phyloP scores from a whole-genome alignment of 2,797 vertebrate genomes.

The Sebastes trivittatus region DNA sequence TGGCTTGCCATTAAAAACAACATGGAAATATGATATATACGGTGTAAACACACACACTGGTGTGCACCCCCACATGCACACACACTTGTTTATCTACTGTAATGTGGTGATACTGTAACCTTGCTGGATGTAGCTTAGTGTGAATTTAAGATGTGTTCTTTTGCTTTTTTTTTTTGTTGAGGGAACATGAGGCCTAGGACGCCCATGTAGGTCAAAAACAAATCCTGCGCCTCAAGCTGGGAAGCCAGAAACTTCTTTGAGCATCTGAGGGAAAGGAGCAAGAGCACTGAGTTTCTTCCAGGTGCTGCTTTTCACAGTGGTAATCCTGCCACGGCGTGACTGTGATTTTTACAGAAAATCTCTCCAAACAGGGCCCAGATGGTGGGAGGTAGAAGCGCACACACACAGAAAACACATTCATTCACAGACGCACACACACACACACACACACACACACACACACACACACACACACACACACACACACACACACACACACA shows the following conservation, averaged over 20 bases:
- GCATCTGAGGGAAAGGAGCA: slow-evolving; percentile 68
- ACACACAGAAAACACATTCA: slow-evolving; percentile 46
- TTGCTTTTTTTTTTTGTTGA: slow-evolving; percentile 52
- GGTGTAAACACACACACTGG: slow-evolving; percentile 23
- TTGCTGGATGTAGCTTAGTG: slow-evolving; percentile 40
- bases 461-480: slow-evolving; percentile 40
- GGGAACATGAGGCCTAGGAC: slow-evolving; percentile 64
- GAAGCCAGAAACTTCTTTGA: slow-evolving; percentile 76
- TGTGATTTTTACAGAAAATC: slow-evolving; percentile 78
- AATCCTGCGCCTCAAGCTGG: slow-evolving; percentile 76
- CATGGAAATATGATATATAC: slow-evolving; percentile 38
- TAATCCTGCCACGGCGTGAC: slow-evolving; percentile 78
- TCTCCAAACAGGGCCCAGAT: slow-evolving; percentile 77
- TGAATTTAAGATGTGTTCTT: slow-evolving; percentile 63
- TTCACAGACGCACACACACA: slow-evolving; percentile 18
- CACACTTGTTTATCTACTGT: slow-evolving; percentile 45
- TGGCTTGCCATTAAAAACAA: slow-evolving; percentile 44
- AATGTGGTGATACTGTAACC: slow-evolving; percentile 57
- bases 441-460: slow-evolving; percentile 19
- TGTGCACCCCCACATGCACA: slow-evolving; percentile 5
- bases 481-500: slow-evolving; percentile 22
- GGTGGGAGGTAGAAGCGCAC: slow-evolving; percentile 68
- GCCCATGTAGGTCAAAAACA: slow-evolving; percentile 80
- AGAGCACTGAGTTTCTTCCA: slow-evolving; percentile 73
- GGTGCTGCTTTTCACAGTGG: slow-evolving; percentile 78